phyloP scores from a whole-genome alignment of 2,888 invertebrate genomes.

The Machimus atricapillus region DNA sequence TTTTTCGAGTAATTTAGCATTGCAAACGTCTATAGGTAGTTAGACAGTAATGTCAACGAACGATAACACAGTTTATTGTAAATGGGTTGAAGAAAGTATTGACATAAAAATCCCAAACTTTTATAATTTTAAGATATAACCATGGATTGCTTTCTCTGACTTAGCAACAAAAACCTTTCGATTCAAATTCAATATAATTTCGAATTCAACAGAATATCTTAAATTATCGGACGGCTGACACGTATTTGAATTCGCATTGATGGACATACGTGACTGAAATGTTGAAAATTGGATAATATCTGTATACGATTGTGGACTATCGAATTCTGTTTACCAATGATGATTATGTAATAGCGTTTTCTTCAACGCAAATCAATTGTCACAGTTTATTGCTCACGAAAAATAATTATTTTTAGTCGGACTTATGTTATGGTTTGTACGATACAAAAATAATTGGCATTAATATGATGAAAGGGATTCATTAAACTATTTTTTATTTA shows the following conservation, averaged over 20 bases:
- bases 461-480: not conserved
- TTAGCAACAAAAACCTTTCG: not conserved
- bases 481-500: not conserved
- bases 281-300: not conserved
- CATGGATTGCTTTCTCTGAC: not conserved
- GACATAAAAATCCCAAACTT: too few species aligned
- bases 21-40: too few species aligned
- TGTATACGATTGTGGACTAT: not conserved
- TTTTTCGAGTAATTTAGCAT: too few species aligned
- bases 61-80: too few species aligned
- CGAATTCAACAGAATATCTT: not conserved
- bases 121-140: not conserved
- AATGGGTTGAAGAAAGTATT: too few species aligned
- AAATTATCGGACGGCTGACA: not conserved
- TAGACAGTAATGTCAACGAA: too few species aligned
- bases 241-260: not conserved
- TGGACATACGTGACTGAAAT: not conserved
- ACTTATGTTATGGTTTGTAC: not conserved
- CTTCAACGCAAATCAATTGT: too few species aligned
- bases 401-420: too few species aligned
- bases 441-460: not conserved
- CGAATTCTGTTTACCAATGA: not conserved
- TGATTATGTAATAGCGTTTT: not conserved
- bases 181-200: not conserved
- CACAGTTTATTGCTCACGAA: too few species aligned